phyloP scores from a whole-genome alignment of 2,113 vertebrate genomes.

The Nothoprocta perdicaria region DNA sequence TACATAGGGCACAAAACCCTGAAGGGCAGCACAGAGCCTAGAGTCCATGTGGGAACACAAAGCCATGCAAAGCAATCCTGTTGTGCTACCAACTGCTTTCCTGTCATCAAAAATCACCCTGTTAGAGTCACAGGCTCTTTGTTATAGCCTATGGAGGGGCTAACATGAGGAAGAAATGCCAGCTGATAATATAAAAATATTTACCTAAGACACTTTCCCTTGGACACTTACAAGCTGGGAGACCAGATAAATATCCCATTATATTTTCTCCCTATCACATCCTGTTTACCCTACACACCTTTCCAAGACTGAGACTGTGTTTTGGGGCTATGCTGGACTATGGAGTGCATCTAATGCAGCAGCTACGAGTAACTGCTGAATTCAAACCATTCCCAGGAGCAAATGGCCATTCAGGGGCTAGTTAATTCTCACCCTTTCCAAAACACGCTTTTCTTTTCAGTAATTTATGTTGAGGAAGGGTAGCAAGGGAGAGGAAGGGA shows the following conservation, averaged over 20 bases:
- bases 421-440: background rate
- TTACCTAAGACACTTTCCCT: background rate
- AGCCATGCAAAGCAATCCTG: background rate
- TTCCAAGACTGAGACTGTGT: background rate
- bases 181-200: background rate
- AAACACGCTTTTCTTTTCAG: background rate
- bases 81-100: background rate
- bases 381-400: background rate
- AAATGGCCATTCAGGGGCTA: background rate
- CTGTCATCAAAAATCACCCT: background rate
- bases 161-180: background rate
- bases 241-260: background rate
- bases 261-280: background rate
- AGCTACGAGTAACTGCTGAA: background rate
- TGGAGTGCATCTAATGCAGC: background rate
- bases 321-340: background rate
- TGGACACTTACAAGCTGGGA: background rate
- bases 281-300: background rate
- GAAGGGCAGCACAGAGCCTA: background rate
- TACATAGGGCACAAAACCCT: background rate
- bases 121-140: background rate
- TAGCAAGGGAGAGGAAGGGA: background rate
- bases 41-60: background rate
- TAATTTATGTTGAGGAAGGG: background rate
- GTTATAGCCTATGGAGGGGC: background rate